A percentile compares a stretch with the other conserved stretches of the same genome.
These are phyloP conservation scores for Etia nguti DNA, from an alignment of 2,113 vertebrate species.

Conservation along the genomic window DNA sequence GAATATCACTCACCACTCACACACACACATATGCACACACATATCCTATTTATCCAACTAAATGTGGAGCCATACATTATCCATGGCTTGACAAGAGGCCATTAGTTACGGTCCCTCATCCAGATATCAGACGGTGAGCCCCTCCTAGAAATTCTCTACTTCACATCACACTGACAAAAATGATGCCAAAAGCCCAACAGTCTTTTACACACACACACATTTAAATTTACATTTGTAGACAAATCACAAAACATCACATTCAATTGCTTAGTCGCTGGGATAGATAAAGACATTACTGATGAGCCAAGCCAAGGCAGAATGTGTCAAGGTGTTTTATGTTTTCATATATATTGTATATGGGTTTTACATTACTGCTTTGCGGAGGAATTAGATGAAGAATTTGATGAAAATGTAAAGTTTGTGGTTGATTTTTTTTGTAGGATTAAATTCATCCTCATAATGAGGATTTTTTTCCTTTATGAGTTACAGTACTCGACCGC, in stretches of 20 bases:
- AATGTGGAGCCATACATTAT: conserved; percentile 53
- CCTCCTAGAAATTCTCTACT: conserved; percentile 11
- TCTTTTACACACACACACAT: neutral
- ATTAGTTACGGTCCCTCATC: conserved; percentile 61
- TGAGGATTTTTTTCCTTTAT: neutral
- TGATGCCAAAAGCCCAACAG: neutral
- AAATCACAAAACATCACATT: neutral
- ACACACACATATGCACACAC: neutral
- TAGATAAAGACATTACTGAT: neutral
- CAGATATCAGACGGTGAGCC: conserved; percentile 37
- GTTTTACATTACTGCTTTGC: neutral
- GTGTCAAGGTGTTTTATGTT: neutral
- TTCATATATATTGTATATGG: neutral
- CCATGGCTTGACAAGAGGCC: conserved; percentile 41
- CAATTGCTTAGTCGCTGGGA: neutral
- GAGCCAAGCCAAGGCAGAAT: neutral
- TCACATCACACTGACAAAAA: conserved; percentile 4
- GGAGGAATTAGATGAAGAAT: neutral
- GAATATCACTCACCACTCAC: conserved; percentile 12
- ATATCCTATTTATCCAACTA: conserved; percentile 60
- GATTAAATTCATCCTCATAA: neutral
- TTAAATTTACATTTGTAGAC: neutral
- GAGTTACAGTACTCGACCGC: neutral
- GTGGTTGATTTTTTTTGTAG: neutral
- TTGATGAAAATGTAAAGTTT: neutral